Evolutionary conservation across 2,797 vertebrate genomes (phyloP).

Genomic region (Heterohyrax brucei): DNA sequence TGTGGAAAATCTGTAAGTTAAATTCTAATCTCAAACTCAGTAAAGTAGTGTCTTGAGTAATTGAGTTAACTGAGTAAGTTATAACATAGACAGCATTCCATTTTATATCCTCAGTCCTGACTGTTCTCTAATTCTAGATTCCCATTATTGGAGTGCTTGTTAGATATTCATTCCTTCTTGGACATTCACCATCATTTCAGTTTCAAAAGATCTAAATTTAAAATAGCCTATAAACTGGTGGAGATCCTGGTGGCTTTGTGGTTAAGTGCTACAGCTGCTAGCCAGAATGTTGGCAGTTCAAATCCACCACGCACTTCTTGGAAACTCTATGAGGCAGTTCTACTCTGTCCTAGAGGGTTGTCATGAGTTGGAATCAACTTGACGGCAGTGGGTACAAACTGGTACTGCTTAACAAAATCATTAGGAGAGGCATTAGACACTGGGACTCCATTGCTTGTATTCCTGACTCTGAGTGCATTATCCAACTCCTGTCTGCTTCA

Average conservation of each 20-base stretch:
- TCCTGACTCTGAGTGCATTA: background rate
- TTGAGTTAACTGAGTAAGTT: background rate
- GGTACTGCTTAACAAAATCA: background rate
- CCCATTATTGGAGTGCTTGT: background rate
- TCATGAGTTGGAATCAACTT: too few relatives aligned
- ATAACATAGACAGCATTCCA: background rate
- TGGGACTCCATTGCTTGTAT: background rate
- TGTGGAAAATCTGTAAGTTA: background rate
- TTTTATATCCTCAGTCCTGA: background rate
- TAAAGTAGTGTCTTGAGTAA: background rate
- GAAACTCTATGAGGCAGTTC: too few relatives aligned
- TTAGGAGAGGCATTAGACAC: background rate
- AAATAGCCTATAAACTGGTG: background rate
- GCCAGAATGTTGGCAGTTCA: too few relatives aligned
- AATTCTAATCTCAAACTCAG: slow-evolving; percentile 19
- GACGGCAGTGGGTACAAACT: background rate
- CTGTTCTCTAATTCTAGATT: slow-evolving; percentile 13
- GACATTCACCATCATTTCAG: background rate
- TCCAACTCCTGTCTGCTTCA: background rate
- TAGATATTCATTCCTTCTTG: background rate
- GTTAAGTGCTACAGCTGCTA: too few relatives aligned
- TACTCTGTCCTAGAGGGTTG: too few relatives aligned
- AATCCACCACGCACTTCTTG: too few relatives aligned
- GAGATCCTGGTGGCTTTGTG: too few relatives aligned
- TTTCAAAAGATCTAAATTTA: background rate